Percentiles rank a stretch among this genome's conserved stretches.
phyloP scores from a whole-genome alignment of 2,797 vertebrate genomes.

The Chloroceryle amazona region DNA sequence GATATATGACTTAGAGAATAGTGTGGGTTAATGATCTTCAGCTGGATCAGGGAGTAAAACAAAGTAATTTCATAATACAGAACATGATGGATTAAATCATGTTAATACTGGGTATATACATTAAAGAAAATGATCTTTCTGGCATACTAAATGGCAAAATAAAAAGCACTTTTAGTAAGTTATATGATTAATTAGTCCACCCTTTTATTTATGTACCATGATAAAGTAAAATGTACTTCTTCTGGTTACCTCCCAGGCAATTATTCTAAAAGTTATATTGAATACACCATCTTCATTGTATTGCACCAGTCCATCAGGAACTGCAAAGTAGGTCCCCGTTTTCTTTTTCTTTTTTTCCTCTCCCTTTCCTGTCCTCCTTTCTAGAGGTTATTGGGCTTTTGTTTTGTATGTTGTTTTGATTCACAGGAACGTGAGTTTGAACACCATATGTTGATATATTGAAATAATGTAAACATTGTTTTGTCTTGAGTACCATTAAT shows the following conservation, averaged over 20 bases:
- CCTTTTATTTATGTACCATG: conserved; percentile 86
- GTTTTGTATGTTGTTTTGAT: neutral
- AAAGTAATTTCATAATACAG: conserved; percentile 87
- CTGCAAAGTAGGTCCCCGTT: conserved; percentile 40
- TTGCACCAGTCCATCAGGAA: conserved; percentile 50
- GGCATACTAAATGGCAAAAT: conserved; percentile 95
- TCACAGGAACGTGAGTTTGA: neutral
- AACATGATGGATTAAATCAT: conserved; percentile 90
- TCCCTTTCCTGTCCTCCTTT: neutral
- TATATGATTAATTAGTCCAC: conserved; percentile 92
- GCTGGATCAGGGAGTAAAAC: conserved; percentile 84
- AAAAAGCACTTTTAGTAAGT: conserved; percentile 98
- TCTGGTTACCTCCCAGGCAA: conserved; percentile 88
- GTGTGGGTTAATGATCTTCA: conserved; percentile 88
- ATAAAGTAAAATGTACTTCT: conserved; percentile 93
- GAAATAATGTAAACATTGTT: neutral
- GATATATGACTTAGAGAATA: conserved; percentile 83
- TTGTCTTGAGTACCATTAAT: neutral
- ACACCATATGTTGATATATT: rapidly evolving
- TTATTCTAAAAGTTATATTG: conserved; percentile 87
- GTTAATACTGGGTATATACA: conserved; percentile 92
- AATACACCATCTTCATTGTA: conserved; percentile 42
- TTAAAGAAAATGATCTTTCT: conserved; percentile 90
- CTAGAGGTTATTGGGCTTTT: neutral
- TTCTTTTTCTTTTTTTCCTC: conserved; percentile 3